Base-by-base conservation (phyloP, 2,797 vertebrate genomes). In the Gallinago solitaria region DNA sequence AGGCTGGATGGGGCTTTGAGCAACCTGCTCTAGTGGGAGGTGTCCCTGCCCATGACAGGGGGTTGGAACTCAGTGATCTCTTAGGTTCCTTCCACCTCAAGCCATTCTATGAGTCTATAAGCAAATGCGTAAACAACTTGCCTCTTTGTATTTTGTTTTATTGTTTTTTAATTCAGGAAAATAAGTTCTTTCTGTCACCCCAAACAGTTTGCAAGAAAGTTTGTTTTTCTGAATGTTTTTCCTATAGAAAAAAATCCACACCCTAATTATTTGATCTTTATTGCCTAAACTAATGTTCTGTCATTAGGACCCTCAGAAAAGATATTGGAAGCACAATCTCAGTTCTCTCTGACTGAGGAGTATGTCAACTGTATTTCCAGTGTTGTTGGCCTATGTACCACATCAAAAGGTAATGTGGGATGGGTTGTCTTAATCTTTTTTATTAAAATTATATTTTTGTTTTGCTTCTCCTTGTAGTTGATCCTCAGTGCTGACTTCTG, bases 371-470 rank as follows among this genome's bases (percentile, higher is more conserved):
- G 20, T 50, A 33, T 37, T 51, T 56, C 27, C 27, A 16, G 41
- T 57, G 16, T 53, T 2, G 1, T 10, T 33, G 48, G 28, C 37
- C 28, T 35, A 57, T 1, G 1, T 24, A 35, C 2, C 16, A 35
- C 15, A 9, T 53, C 43, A 79, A 53, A 43, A 53, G 0, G 0
- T 27, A 43, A 59, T 27, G 19, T 53, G 17, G 19, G 39, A 57
- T 45, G 28, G 4, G 9, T 68, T 81, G 32, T 37, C 9, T 81
- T 65, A 59, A 37, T 53, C 27, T 43, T 41, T 82, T 76, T 35
- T 16, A 71, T 23, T 48, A 41, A 75, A 60, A 67, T 53, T 33
- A 11, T 30, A 19, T 30, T 70, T 59, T 37, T 47, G 2, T 25
- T 59, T 69, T 47, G 6, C 2, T 53, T 64, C 32, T 69, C 12